Percentiles rank a stretch among this genome's conserved stretches.
phyloP scores from a whole-genome alignment of 64 coral and sea anemone species.

The Pocillopora damicornis region DNA sequence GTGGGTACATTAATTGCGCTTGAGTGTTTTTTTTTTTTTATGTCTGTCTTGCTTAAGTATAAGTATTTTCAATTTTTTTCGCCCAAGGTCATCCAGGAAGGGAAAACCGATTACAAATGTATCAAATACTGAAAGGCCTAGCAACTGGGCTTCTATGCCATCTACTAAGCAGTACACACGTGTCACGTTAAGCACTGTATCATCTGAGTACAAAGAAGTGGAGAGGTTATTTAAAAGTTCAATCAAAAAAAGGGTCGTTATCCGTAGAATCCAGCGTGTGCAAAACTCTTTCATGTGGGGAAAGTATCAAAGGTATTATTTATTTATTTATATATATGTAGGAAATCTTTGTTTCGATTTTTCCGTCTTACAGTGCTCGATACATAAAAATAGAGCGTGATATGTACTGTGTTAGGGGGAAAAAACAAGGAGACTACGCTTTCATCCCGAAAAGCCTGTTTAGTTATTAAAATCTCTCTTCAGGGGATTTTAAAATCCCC shows the following conservation, averaged over 20 bases:
- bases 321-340: background rate
- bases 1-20: too few species aligned
- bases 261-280: conserved; percentile 39
- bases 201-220: background rate
- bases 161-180: background rate
- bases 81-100: background rate
- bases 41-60: background rate
- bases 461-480: too few species aligned
- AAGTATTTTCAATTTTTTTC: background rate
- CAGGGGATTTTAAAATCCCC: too few species aligned
- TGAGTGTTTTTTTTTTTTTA: too few species aligned
- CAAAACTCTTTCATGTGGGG: conserved; percentile 67
- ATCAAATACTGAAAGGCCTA: background rate
- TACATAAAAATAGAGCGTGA: background rate
- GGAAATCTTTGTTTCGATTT: background rate
- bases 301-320: conserved; percentile 58
- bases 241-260: background rate
- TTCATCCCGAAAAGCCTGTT: background rate
- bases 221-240: background rate
- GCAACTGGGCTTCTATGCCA: background rate
- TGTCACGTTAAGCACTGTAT: background rate
- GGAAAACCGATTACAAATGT: background rate
- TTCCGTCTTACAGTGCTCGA: background rate
- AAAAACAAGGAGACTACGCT: background rate
- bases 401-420: background rate